Base-by-base conservation (phyloP, 2,888 invertebrate species). In the Elysia crispata region DNA sequence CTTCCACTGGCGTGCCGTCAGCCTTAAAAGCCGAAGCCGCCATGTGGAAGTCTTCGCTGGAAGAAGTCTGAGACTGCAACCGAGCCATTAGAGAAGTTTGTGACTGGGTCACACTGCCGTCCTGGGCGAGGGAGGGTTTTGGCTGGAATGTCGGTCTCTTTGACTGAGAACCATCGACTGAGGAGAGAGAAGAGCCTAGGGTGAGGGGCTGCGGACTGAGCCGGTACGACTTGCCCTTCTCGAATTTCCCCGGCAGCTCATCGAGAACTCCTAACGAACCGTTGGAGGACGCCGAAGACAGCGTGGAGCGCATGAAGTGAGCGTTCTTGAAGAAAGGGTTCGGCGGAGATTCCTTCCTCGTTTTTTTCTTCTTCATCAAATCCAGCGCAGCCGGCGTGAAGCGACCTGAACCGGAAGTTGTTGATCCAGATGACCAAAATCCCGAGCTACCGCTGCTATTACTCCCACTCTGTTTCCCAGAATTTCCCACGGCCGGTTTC, bases 11-110 rank as follows among this genome's bases (percentile, higher is more conserved):
- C 20, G 69, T 77, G 28, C 83, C 81, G 41, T 79, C 77, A 15
- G 70, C n/a, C 30, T 74, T 79, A 70, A 83, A 81, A 20, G 83
- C 81, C 57, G 74, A 81, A 18, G 79, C 57, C 1, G 83, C 83
- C 25, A 81, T 70, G 30, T 25, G 33, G 75, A 80, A 83, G 18
- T 62, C 69, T 3, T 83, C 83, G 8, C 31, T 20, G 60, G 8
- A 23, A 23, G 60, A 20, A 23, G 60, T 60, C 60, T 20, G 23
- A 6, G 60, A 23, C 15, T 60, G 8, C 15, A 23, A 23, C n/a
- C 60, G 5, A 6, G 60, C 15, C n/a, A 60, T 23, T 41, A 41
- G 3, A 6, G 60, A 60, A 23, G 60, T 60, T 23, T 60, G 60
- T 23, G 60, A 23, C 8, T 60, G 3, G 20, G 60, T 60, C 23